Base-by-base conservation (phyloP, 2,888 invertebrate genomes). In the Rhopalosiphum nymphaeae region DNA sequence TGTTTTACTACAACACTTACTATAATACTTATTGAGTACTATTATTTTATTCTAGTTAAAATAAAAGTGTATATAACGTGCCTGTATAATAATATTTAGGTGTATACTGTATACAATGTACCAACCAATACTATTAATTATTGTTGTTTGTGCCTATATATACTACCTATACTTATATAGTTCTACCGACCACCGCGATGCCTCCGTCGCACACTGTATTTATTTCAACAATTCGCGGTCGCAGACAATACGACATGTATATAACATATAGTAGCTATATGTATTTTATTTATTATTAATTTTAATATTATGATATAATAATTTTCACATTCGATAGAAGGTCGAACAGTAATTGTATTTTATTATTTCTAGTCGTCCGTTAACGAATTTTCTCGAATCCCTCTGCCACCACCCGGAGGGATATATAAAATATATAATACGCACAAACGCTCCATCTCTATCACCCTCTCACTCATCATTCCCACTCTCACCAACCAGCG, bases 381-480 rank as follows among this genome's bases (percentile, higher is more conserved):
- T 92, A 92, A 92, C 92, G 92, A 92, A 91, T 87, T 67, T 87
- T 49, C 26, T 46, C 46, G 36, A 46, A 46, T 29, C 44, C 26
- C 87, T n/a, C 56, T n/a, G 36, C 13, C 84, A 16, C 53, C n/a
- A 16, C 11, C 90, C 36, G 88, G 44, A 44, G 89, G 67, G 49
- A 90, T 49, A 44, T 44, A 86, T 86, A 29, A 86, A 29, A 86
- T 46, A 86, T 86, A 89, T 87, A 89, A 42, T 21, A 53, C 87
- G 87, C 29, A 53, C 7, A 87, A 78, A 36, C 78, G 36, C 36
- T 36, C 78, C 36, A 21, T 78, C 67, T n/a, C 67, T 16, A 5
- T 13, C 67, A 1, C 67, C 5, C 16, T n/a, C 67, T 67, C 67
- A n/a, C 67, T 4, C 67, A 2, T 36, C n/a, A 16, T 13, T 78